phyloP scores from a whole-genome alignment of 2,797 vertebrate genomes.

The Garrulus glandarius region DNA sequence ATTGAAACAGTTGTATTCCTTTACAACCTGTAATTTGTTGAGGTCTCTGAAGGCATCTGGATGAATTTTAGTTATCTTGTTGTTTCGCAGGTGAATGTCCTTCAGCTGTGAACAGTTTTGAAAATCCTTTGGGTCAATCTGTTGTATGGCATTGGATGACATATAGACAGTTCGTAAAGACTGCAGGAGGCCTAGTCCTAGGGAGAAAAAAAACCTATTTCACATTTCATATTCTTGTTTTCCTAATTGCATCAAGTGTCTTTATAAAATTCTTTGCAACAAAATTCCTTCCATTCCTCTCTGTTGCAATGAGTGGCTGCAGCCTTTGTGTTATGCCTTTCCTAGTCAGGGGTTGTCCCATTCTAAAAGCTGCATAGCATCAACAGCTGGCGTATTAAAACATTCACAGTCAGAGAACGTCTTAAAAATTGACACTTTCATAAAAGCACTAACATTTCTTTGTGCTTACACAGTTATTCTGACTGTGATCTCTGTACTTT shows the following conservation, averaged over 20 bases:
- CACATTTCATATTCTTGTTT: not conserved
- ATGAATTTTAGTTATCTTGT: slow-evolving; percentile 81
- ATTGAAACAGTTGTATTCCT: not conserved
- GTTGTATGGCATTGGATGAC: slow-evolving; percentile 82
- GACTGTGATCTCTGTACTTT: not conserved
- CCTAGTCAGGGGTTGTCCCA: not conserved
- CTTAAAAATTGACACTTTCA: not conserved
- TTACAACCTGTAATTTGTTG: slow-evolving; percentile 79
- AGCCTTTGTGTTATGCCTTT: not conserved
- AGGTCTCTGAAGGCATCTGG: slow-evolving; percentile 80
- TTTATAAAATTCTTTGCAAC: not conserved
- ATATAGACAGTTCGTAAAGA: slow-evolving; percentile 80
- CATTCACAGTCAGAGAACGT: not conserved
- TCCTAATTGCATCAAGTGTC: not conserved
- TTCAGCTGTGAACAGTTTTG: slow-evolving; percentile 76
- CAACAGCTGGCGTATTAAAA: not conserved
- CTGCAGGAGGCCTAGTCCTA: slow-evolving; percentile 68
- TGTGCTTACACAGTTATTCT: not conserved
- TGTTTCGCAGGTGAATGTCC: slow-evolving; percentile 81
- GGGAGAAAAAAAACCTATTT: not conserved
- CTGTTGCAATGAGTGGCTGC: not conserved
- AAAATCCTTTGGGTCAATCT: slow-evolving; percentile 73
- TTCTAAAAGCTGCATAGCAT: not conserved
- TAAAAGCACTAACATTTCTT: not conserved
- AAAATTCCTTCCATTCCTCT: not conserved